Percentiles rank a stretch among this genome's conserved stretches.
These are phyloP conservation scores for Dasypus novemcinctus DNA, from an alignment of 2,113 vertebrate genomes.

Conservation along the genomic window DNA sequence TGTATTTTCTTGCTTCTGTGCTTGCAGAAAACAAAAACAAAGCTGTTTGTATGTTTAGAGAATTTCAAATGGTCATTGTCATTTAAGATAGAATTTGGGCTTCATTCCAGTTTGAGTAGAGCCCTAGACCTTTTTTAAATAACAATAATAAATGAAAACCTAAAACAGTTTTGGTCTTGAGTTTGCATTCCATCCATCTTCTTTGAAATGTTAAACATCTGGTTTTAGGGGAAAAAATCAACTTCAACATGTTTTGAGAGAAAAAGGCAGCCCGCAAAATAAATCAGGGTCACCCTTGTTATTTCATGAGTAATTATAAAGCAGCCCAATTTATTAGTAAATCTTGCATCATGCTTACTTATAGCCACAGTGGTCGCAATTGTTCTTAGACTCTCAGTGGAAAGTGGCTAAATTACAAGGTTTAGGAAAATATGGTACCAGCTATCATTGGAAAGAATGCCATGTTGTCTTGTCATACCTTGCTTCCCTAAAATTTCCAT, in stretches of 20 bases:
- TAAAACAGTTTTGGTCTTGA: conserved; percentile 74
- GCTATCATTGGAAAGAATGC: conserved; percentile 27
- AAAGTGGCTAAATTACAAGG: conserved; percentile 49
- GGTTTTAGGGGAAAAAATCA: conserved; percentile 62
- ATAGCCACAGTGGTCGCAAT: conserved; percentile 54
- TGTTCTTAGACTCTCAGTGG: conserved; percentile 58
- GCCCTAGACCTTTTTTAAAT: conserved; percentile 49
- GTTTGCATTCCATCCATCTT: conserved; percentile 78
- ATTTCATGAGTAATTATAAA: conserved; percentile 78
- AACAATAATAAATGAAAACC: conserved; percentile 75
- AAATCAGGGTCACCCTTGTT: conserved; percentile 78
- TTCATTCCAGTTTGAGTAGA: conserved; percentile 44
- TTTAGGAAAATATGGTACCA: conserved; percentile 41
- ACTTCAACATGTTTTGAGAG: conserved; percentile 75
- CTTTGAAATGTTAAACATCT: conserved; percentile 79
- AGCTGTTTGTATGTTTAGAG: conserved; percentile 59
- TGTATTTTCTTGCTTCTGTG: conserved; percentile 28
- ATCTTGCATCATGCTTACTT: conserved; percentile 75
- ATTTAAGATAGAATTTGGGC: conserved; percentile 62
- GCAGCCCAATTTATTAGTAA: conserved; percentile 77
- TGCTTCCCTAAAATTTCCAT: conserved; percentile 44
- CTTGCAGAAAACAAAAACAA: conserved; percentile 52
- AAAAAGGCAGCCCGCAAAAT: conserved; percentile 78
- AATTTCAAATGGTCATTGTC: conserved; percentile 72
- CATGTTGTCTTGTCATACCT: conserved; percentile 35